phyloP scores from a whole-genome alignment of 1,140 invertebrate genomes.

The Cryptotermes secundus region DNA sequence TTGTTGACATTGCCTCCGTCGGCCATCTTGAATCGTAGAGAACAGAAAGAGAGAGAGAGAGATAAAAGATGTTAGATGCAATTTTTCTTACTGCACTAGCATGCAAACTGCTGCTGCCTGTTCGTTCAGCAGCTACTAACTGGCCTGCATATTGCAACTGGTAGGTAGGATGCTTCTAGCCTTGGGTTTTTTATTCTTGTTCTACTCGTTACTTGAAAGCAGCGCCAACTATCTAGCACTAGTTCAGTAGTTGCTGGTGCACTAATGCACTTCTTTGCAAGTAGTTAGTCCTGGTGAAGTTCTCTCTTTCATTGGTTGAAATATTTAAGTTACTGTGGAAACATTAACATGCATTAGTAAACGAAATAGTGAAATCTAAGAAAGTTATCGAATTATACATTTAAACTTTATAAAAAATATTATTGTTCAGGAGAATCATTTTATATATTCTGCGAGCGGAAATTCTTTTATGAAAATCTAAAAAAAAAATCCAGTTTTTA shows the following conservation, averaged over 20 bases:
- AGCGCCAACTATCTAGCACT: constrained; percentile 8
- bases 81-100: constrained; percentile 3
- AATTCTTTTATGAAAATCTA: too few species aligned
- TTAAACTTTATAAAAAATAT: too few species aligned
- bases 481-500: too few species aligned
- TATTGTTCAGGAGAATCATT: too few species aligned
- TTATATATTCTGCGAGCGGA: too few species aligned
- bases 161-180: background rate
- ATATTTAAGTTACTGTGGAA: too few species aligned
- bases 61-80: background rate
- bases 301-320: too few species aligned
- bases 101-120: background rate
- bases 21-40: constrained; percentile 2
- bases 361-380: too few species aligned
- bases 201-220: background rate
- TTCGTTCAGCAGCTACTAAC: background rate
- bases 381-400: too few species aligned
- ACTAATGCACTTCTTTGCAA: background rate
- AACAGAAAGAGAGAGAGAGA: background rate
- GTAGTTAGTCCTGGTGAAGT: background rate
- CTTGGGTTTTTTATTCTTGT: background rate
- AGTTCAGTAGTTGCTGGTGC: background rate
- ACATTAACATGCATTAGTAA: too few species aligned
- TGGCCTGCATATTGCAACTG: background rate
- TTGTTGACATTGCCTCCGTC: constrained; percentile 1